A percentile compares a stretch with the other conserved stretches of the same genome.
Conservation (phyloP, 64 coral and sea anemone species). For the Pachyseris speciosa region DNA sequence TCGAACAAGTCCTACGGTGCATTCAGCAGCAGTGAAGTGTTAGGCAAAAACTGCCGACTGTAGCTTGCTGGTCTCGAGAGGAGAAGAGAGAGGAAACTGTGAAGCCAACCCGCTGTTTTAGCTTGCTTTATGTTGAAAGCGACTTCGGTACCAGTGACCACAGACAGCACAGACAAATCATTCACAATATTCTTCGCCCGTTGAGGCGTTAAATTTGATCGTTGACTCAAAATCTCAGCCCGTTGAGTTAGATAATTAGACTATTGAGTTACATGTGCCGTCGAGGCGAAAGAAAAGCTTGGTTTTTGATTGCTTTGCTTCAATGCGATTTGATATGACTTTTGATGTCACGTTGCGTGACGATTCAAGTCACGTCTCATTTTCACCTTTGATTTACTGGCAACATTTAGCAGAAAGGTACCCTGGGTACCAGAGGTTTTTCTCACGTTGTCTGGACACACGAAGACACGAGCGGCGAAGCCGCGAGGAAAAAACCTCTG, state of each 20-base stretch:
- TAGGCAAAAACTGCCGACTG: slow-evolving; percentile 4
- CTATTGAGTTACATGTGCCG: slow-evolving; percentile 15
- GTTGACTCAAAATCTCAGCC: too few species aligned
- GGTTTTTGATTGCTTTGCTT: not conserved
- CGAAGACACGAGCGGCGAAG: too few species aligned
- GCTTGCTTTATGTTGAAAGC: slow-evolving; percentile 24
- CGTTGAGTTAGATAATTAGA: slow-evolving; percentile 23
- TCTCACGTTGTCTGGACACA: too few species aligned
- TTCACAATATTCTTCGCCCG: too few species aligned
- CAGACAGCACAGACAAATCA: slow-evolving; percentile 1
- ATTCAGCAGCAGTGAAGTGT: too few species aligned
- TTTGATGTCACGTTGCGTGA: slow-evolving; percentile 22
- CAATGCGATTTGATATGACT: slow-evolving; percentile 19
- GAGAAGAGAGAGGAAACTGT: slow-evolving; percentile 34
- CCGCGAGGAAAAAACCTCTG: not conserved
- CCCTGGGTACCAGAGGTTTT: too few species aligned
- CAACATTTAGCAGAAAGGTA: too few species aligned
- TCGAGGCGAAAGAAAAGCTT: slow-evolving; percentile 21
- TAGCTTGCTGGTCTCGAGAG: too few species aligned
- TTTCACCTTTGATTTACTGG: too few species aligned
- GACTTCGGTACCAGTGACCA: too few species aligned
- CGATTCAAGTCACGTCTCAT: too few species aligned
- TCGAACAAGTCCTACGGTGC: slow-evolving; percentile 35
- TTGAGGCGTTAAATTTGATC: too few species aligned
- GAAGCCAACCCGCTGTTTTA: slow-evolving; percentile 30